Evolutionary conservation across 2,888 invertebrate genomes (phyloP).

Genomic region (Cataglyphis livida): DNA sequence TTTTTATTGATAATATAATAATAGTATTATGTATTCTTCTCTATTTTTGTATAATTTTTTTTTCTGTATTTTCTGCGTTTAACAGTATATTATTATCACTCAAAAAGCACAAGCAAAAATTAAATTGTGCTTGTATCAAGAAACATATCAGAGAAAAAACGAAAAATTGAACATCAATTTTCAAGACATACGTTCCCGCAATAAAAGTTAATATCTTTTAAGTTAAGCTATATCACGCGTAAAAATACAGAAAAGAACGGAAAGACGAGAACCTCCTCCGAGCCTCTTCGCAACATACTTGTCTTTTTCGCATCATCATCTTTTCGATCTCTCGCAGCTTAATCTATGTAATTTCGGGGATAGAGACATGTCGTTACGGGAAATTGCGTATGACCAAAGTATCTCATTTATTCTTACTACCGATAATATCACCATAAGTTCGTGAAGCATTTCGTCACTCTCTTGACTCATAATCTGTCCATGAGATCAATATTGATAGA

Average conservation of each 20-base stretch:
- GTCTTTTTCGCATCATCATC: conserved; percentile 52
- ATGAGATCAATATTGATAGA: conserved; percentile 61
- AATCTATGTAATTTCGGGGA: conserved; percentile 57
- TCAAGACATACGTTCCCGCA: not conserved
- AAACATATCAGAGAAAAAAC: not conserved
- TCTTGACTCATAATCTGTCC: conserved; percentile 71
- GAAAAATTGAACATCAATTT: conserved; percentile 23
- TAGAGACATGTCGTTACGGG: conserved; percentile 36
- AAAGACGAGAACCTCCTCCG: not conserved
- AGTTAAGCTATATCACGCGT: not conserved
- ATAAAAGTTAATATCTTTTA: conserved; percentile 29
- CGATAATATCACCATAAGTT: conserved; percentile 63
- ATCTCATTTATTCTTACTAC: conserved; percentile 75
- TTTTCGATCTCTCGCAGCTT: conserved; percentile 26
- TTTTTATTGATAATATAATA: not conserved
- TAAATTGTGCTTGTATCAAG: not conserved
- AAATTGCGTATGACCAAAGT: conserved; percentile 61
- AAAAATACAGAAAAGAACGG: not conserved
- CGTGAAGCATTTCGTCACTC: conserved; percentile 67
- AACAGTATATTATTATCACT: too few species aligned
- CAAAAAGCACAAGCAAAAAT: not conserved
- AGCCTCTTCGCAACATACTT: not conserved
- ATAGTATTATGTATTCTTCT: not conserved
- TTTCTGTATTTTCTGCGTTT: not conserved
- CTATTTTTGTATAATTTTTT: not conserved